Evolutionary conservation across 2,113 vertebrate genomes (phyloP).

Genomic region (Thymallus thymallus): DNA sequence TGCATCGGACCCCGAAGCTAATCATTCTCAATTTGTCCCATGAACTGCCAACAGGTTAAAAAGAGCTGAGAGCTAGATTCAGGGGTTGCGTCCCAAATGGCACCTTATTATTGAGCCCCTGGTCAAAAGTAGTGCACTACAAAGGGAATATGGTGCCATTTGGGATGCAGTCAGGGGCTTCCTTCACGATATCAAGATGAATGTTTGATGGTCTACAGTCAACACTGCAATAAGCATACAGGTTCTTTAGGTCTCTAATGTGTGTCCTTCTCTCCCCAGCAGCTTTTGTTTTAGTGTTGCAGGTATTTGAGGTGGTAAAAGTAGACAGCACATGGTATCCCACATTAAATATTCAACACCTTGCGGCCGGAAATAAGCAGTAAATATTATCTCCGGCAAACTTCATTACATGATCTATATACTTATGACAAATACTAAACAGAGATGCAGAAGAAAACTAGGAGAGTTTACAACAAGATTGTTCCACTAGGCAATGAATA

Average conservation of each 20-base stretch:
- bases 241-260: background rate
- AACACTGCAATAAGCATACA: background rate
- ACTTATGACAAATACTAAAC: background rate
- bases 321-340: background rate
- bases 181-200: conserved; percentile 26
- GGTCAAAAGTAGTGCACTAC: no score
- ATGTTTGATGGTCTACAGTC: background rate
- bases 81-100: no score
- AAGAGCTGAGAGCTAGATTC: conserved; percentile 4
- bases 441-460: no score
- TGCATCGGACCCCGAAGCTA: conserved; percentile 9
- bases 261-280: background rate
- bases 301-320: background rate
- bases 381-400: background rate
- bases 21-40: conserved; percentile 20
- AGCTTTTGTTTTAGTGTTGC: background rate
- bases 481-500: background rate
- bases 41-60: conserved; percentile 18
- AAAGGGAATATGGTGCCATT: no score
- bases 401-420: background rate
- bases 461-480: background rate
- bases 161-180: background rate
- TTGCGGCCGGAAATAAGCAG: background rate
- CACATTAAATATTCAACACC: no score
- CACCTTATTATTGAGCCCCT: no score